Conservation (phyloP, 2,113 vertebrate species). For the Ctenodactylus gundi region DNA sequence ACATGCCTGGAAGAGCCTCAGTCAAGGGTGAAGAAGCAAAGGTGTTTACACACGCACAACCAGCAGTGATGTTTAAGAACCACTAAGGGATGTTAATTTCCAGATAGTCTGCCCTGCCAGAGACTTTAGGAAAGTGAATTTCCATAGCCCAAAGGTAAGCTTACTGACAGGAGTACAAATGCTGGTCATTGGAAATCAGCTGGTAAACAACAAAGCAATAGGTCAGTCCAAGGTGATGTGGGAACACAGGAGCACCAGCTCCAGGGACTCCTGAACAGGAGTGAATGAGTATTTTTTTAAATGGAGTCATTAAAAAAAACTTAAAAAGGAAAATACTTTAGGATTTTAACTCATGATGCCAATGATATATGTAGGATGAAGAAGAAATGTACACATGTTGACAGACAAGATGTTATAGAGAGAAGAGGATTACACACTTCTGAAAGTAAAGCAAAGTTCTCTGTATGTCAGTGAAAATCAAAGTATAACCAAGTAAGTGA, state of each 20-base stretch:
- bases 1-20: neutral
- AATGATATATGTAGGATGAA: neutral
- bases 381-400: neutral
- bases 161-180: too few species aligned
- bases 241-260: neutral
- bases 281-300: too few species aligned
- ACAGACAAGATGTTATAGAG: neutral
- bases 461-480: neutral
- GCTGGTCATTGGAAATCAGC: neutral
- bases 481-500: neutral
- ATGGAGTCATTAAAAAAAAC: neutral
- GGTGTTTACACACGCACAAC: neutral
- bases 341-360: neutral
- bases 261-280: too few species aligned
- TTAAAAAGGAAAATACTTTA: neutral
- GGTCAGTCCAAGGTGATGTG: neutral
- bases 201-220: neutral
- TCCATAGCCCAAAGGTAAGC: neutral
- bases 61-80: neutral
- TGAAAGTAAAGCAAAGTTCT: neutral
- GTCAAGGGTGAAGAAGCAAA: neutral
- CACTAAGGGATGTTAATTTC: neutral
- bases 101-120: neutral
- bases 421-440: neutral
- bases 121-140: neutral